phyloP scores from a whole-genome alignment of 2,888 invertebrate genomes.

The Cheilosia impressa region DNA sequence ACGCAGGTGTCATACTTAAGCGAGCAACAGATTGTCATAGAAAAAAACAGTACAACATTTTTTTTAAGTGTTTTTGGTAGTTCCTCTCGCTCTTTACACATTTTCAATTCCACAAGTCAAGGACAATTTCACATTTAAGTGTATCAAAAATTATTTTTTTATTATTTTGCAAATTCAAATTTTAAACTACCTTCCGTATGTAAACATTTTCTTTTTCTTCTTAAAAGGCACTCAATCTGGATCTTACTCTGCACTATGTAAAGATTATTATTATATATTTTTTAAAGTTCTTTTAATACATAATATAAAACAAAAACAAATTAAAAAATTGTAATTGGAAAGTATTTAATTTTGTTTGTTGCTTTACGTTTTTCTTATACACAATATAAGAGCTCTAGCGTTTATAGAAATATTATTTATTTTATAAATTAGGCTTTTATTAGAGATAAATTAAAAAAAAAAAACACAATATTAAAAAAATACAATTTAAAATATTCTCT shows the following conservation, averaged over 20 bases:
- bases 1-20: no score
- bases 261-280: conserved; percentile 30
- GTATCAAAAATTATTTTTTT: conserved; percentile 71
- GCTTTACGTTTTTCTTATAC: conserved; percentile 49
- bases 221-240: conserved; percentile 65
- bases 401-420: conserved; percentile 36
- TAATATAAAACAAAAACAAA: conserved; percentile 59
- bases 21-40: no score
- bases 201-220: conserved; percentile 39
- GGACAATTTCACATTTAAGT: conserved; percentile 18
- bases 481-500: conserved; percentile 41
- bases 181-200: conserved; percentile 51
- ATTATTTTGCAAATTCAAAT: conserved; percentile 63
- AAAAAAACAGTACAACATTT: no score
- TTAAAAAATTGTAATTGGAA: conserved; percentile 55
- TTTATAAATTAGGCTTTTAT: conserved; percentile 54
- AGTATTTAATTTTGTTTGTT: conserved; percentile 67
- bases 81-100: not conserved
- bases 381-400: conserved; percentile 67
- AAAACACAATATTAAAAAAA: conserved; percentile 21
- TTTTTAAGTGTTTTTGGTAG: no score
- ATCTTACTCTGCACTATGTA: conserved; percentile 41
- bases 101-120: not conserved
- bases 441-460: conserved; percentile 43
- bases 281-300: conserved; percentile 54